Evolutionary conservation across 2,113 vertebrate genomes (phyloP), one percentile per base, ranked within the genome.

Genomic region (Rhodinocichla rosea): DNA sequence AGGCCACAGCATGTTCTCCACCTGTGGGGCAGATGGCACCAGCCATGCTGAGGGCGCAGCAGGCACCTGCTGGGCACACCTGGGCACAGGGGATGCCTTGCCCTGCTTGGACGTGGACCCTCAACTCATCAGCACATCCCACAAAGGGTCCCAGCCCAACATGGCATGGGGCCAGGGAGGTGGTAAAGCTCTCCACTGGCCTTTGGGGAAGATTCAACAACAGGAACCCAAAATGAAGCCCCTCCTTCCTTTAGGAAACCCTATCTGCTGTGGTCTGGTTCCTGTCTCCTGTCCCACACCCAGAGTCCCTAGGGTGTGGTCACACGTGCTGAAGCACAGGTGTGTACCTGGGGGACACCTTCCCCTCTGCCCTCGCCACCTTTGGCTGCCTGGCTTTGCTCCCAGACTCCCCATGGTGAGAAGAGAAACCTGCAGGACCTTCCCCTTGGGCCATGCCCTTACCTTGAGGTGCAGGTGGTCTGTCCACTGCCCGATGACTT

Each of bases 401-500:
- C 17, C 11, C 83, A 59, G 45, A 32, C 28, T 28, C 30, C 2
- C 0, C 1, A 0, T 5, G 62, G 55, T 7, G 30, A 35, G 23
- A 19, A 52, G 71, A 47, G 56, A 49, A 75, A 75, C 27, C 42
- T 67, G 40, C 19, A 40, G 56, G 42, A 53, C 26, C 19, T 35
- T 37, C 16, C 67, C 57, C 73, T 16, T 3, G 23, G 62, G 4
- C 14, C 40, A 1, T 3, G 1, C 2, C n/a, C 98, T 93, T 98
- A 99, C 99, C 75, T 98, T 97, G 42, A 99, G 98, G 95, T 99
- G 97, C 49, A 99, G 98, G 74, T 99, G 98, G 94, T 99, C 99
- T 0, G 98, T 98, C 99, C 99, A 99, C 55, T 99, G 98, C 67
- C 99, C 99, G 0, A 99, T 99, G 96, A 99, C 98, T 97, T 98